A percentile compares a stretch with the other conserved stretches of the same genome.
Conservation (phyloP, 2,888 invertebrate species). For the Phoenoteleia sp. region DNA sequence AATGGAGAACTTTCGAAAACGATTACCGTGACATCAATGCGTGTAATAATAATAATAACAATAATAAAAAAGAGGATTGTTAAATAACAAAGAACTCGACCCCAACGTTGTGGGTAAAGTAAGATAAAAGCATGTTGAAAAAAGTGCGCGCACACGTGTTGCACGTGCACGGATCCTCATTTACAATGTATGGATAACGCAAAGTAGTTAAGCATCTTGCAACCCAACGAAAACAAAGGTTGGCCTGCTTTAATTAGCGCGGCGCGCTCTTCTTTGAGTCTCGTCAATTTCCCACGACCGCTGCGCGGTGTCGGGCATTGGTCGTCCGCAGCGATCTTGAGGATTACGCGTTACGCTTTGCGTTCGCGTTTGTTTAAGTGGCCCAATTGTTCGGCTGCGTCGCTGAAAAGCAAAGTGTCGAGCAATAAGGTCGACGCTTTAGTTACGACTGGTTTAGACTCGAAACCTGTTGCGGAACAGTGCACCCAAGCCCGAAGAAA, state of each 20-base stretch:
- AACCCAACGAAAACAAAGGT: conserved; percentile 78
- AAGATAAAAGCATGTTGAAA: neutral
- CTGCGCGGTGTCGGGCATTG: conserved; percentile 52
- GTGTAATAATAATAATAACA: conserved; percentile 4
- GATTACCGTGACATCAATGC: conserved; percentile 23
- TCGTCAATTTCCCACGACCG: conserved; percentile 81
- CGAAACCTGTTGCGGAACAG: conserved; percentile 54
- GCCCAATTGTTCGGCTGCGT: conserved; percentile 76
- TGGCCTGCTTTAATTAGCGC: conserved; percentile 80
- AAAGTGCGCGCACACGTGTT: conserved; percentile 5
- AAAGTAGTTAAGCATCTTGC: conserved; percentile 45
- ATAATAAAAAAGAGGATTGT: conserved; percentile 16
- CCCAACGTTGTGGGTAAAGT: conserved; percentile 5
- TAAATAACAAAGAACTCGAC: conserved; percentile 17
- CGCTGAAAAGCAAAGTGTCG: conserved; percentile 50
- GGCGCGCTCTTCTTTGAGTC: conserved; percentile 69
- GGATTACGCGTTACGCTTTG: conserved; percentile 69
- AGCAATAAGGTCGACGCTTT: conserved; percentile 36
- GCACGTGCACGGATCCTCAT: conserved; percentile 35
- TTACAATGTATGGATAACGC: conserved; percentile 40
- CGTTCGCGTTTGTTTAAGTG: conserved; percentile 78
- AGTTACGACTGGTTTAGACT: conserved; percentile 15
- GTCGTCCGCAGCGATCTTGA: conserved; percentile 40
- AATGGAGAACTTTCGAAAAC: conserved; percentile 49
- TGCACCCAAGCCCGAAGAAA: too few relatives aligned